phyloP scores from a whole-genome alignment of 1,140 invertebrate genomes.

The Drosophila willistoni region DNA sequence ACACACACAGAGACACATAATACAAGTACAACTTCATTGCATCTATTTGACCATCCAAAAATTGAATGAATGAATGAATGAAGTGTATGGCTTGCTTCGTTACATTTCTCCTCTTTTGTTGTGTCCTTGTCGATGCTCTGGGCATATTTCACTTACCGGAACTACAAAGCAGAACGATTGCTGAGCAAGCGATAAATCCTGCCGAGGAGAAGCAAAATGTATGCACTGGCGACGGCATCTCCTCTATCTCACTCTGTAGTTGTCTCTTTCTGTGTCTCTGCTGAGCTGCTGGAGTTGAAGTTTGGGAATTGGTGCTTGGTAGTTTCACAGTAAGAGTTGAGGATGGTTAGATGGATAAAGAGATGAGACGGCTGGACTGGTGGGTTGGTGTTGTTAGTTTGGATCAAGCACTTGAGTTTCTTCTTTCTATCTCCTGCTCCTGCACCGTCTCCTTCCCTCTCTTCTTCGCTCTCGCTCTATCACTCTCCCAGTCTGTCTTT shows the following conservation, averaged over 20 bases:
- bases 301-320: neutral
- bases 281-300: conserved; percentile 2
- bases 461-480: conserved; percentile 1
- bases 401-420: conserved; percentile 52
- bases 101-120: conserved; percentile 16
- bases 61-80: conserved; percentile 39
- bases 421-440: conserved; percentile 11
- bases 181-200: conserved; percentile 83
- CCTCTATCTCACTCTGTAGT: conserved; percentile 6
- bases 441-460: neutral
- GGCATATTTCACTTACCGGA: conserved; percentile 83
- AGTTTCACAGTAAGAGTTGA: conserved; percentile 4
- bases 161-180: conserved; percentile 83
- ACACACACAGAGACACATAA: neutral
- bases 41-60: conserved; percentile 27
- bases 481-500: neutral
- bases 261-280: conserved; percentile 2
- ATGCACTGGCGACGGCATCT: conserved; percentile 69
- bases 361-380: conserved; percentile 12
- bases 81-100: conserved; percentile 20
- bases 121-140: conserved; percentile 20
- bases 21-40: conserved; percentile 23
- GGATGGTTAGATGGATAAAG: conserved; percentile 9
- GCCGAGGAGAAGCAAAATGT: conserved; percentile 69
- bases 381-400: conserved; percentile 26